Evolutionary conservation across 2,113 vertebrate species (phyloP).

Genomic region (Oncorhynchus nerka): DNA sequence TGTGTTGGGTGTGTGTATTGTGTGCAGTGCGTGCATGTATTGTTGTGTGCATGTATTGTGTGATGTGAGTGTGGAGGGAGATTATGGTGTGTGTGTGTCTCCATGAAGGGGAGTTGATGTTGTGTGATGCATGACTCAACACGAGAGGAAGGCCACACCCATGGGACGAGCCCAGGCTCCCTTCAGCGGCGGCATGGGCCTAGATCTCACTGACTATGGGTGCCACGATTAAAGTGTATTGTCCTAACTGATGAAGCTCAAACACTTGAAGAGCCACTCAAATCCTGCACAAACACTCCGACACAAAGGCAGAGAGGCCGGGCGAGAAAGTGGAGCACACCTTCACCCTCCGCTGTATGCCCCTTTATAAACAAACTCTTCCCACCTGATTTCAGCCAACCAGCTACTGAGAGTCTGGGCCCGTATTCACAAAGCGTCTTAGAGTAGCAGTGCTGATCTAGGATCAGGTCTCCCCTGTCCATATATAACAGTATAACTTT

Average conservation of each 20-base stretch:
- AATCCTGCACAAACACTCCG: slow-evolving; percentile 59
- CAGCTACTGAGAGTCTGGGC: slow-evolving; percentile 8
- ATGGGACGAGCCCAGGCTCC: slow-evolving; percentile 17
- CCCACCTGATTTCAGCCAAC: slow-evolving; percentile 49
- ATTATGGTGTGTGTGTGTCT: slow-evolving; percentile 15
- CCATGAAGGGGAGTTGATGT: not conserved
- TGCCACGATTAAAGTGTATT: not conserved
- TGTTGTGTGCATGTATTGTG: not conserved
- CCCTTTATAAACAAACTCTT: slow-evolving; percentile 48
- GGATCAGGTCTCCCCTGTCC: too few relatives aligned
- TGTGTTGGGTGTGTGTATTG: not conserved
- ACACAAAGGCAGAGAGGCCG: slow-evolving; percentile 51
- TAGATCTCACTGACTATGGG: slow-evolving; percentile 24
- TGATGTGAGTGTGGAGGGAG: not conserved
- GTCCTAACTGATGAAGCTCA: slow-evolving; percentile 29
- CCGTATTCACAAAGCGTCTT: too few relatives aligned
- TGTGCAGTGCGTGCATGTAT: not conserved
- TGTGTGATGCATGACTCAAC: slow-evolving; percentile 57
- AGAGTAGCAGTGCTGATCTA: too few relatives aligned
- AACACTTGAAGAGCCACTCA: slow-evolving; percentile 47
- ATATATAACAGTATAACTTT: too few relatives aligned
- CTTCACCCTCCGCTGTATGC: slow-evolving; percentile 39
- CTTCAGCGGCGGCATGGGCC: slow-evolving; percentile 17
- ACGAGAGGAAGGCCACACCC: slow-evolving; percentile 57
- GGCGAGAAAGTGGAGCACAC: slow-evolving; percentile 51